Conservation (phyloP, 2,888 invertebrate genomes). For the Trileptium ribeirensis region DNA sequence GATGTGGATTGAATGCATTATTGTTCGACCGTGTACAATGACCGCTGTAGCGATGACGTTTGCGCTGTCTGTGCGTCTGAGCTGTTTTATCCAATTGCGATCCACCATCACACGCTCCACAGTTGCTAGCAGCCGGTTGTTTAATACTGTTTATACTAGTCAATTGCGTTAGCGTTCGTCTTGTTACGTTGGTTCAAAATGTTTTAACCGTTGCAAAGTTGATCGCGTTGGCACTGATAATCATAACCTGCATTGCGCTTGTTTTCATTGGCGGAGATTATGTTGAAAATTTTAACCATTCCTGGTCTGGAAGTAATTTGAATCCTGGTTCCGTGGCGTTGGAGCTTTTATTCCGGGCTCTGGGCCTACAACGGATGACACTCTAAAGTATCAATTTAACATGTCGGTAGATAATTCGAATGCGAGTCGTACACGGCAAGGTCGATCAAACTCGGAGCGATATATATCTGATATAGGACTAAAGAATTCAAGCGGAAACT, state of each 20-base stretch:
- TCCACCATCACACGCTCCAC: constrained; percentile 76
- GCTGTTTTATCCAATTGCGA: too few relatives aligned
- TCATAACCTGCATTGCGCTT: constrained; percentile 79
- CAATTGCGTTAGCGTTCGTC: constrained; percentile 93
- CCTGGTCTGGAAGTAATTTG: constrained; percentile 80
- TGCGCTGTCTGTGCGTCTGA: constrained; percentile 86
- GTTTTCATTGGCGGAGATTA: constrained; percentile 66
- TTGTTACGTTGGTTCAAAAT: constrained; percentile 88
- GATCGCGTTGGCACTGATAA: constrained; percentile 79
- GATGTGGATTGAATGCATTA: constrained; percentile 97
- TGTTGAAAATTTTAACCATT: constrained; percentile 69
- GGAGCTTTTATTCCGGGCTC: constrained; percentile 91
- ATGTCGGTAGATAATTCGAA: too few relatives aligned
- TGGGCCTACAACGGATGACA: constrained; percentile 98
- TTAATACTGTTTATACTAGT: constrained; percentile 88
- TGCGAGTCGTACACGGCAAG: too few relatives aligned
- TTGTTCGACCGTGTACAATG: constrained; percentile 74
- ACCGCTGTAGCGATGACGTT: constrained; percentile 96
- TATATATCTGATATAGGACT: too few relatives aligned
- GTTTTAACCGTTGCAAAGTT: constrained; percentile 90
- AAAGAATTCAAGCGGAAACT: too few relatives aligned
- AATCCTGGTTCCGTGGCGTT: constrained; percentile 80
- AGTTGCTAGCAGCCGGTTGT: constrained; percentile 81
- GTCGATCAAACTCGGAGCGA: too few relatives aligned
- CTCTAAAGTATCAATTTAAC: too few relatives aligned